Percentiles rank a stretch among this genome's conserved stretches.
Conservation (phyloP, 2,113 vertebrate genomes). For the Phrynocephalus versicolor region DNA sequence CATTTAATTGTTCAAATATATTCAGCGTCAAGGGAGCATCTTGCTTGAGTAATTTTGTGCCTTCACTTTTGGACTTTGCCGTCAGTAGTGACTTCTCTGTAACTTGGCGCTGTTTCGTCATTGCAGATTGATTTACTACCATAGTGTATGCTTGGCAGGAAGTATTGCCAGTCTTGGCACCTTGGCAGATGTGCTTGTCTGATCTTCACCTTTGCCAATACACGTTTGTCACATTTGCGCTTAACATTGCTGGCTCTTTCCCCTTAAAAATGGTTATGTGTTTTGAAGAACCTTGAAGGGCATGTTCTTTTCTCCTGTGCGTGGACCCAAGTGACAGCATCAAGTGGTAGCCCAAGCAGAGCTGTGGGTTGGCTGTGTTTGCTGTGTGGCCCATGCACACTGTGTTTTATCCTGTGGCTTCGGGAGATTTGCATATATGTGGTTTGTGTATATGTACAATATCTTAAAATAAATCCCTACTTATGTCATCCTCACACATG, state of each 20-base stretch:
- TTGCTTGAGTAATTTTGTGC: not conserved
- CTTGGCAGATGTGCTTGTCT: not conserved
- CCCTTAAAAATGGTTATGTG: not conserved
- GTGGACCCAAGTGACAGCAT: not conserved
- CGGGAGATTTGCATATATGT: not conserved
- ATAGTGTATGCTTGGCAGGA: not conserved
- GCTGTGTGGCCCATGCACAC: not conserved
- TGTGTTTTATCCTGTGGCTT: not conserved
- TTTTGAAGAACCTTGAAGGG: not conserved
- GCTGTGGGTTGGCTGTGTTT: rapidly evolving
- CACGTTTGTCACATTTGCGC: not conserved
- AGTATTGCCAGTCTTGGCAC: not conserved
- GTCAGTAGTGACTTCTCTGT: constrained; percentile 3
- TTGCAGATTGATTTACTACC: not conserved
- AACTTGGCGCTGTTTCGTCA: not conserved
- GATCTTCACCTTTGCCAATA: not conserved
- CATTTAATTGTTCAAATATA: not conserved
- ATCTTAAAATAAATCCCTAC: not conserved
- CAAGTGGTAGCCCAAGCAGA: rapidly evolving
- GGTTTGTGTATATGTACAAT: not conserved
- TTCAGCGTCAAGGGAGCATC: not conserved
- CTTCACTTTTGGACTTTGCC: not conserved
- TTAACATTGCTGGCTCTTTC: not conserved
- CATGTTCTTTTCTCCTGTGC: not conserved
- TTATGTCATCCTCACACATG: too few relatives aligned